Percentiles rank a stretch among this genome's conserved stretches.
Conservation (phyloP, 2,888 invertebrate species). For the Malachius bipustulatus region DNA sequence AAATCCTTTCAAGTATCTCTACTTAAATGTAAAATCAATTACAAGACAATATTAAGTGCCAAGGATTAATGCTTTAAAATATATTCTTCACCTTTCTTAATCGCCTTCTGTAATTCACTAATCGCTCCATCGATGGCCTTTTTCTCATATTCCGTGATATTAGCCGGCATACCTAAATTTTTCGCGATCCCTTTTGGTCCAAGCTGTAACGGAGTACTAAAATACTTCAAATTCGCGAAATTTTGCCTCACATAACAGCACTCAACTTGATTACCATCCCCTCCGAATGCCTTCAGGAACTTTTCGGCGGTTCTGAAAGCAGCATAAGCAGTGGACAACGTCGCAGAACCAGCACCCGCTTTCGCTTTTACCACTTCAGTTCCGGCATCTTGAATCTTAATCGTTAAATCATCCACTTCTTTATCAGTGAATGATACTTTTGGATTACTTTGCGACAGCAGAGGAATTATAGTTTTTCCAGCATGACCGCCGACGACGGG, state of each 20-base stretch:
- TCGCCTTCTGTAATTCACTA: background rate
- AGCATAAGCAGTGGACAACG: conserved; percentile 91
- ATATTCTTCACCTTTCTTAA: background rate
- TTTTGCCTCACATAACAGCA: background rate
- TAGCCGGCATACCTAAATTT: background rate
- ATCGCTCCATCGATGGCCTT: background rate
- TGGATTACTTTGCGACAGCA: conserved; percentile 81
- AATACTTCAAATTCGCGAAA: background rate
- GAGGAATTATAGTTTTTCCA: conserved; percentile 88
- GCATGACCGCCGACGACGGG: conserved; percentile 96
- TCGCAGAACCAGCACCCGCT: conserved; percentile 93
- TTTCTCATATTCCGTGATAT: background rate
- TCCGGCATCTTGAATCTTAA: conserved; percentile 92
- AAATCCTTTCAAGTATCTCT: too few species aligned
- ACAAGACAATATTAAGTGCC: too few species aligned
- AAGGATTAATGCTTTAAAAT: too few species aligned
- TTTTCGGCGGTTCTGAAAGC: conserved; percentile 38
- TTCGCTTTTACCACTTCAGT: conserved; percentile 90
- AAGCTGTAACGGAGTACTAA: background rate
- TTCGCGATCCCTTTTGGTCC: background rate
- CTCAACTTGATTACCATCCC: background rate
- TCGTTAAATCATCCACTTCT: conserved; percentile 69
- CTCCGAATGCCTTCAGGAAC: background rate
- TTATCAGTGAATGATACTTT: conserved; percentile 49
- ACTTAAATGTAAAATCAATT: too few species aligned